Evolutionary conservation across 2,113 vertebrate species (phyloP), one percentile per base, ranked within the genome.

Genomic region (Aphyosemion australe): DNA sequence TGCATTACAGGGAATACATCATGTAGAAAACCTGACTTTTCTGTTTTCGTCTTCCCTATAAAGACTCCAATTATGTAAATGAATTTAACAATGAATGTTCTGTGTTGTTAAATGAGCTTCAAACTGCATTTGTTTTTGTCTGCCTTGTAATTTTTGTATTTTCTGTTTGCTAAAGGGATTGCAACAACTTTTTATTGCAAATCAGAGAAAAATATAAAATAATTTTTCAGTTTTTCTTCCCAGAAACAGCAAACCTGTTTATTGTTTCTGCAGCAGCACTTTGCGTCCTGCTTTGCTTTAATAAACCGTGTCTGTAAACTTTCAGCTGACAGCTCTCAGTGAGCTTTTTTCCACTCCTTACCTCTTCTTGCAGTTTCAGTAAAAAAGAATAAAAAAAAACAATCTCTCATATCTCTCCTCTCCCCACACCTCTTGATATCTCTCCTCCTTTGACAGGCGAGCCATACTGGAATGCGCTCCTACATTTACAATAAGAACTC

Each of bases 401-500:
- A n/a, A n/a, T 31, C 49, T 54, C 20, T 79, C 52, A 72, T 21
- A 20, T 79, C 39, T 26, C 4, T 51, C 49, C 58, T 50, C 52
- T 53, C n/a, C 52, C 52, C 58, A 32, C 60, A 31, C 43, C 55
- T 66, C 65, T 66, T 45, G 52, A 58, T 72, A 21, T 77, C 63
- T 61, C 69, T 26, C 67, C 45, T 75, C 76, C 86, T 48, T 49
- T 67, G 61, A 4, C 85, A 99, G 97, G 97, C 97, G 50, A 95
- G 94, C 91, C 97, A 99, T 74, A 94, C 94, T 0, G 97, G 97
- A 61, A 98, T 99, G 97, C 92, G 97, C 74, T 95, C 96, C 0
- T 97, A 97, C 89, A 97, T 99, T 92, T 95, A 94, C 83, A 95
- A 93, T 84, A 95, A 90, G 92, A 95, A 94, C 86, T 95, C 95